These are phyloP conservation scores for Brachyptera putata DNA, from an alignment of 2,888 invertebrate species.

Conservation along the genomic window DNA sequence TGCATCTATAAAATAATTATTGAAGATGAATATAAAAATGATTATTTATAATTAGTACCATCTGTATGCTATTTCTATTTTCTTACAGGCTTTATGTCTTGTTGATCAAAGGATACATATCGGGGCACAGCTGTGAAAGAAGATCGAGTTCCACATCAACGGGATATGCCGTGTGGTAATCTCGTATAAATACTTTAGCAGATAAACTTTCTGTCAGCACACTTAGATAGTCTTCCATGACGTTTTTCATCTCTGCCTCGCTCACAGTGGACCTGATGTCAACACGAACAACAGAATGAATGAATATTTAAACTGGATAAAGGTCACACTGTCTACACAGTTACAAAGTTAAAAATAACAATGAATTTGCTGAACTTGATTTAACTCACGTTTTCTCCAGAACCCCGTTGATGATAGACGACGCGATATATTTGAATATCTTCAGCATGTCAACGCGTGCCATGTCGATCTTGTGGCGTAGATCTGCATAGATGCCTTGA, in stretches of 20 bases:
- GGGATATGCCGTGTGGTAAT: constrained; percentile 64
- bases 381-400: constrained; percentile 43
- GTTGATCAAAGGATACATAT: constrained; percentile 73
- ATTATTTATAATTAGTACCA: too few species aligned
- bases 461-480: constrained; percentile 43
- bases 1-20: too few species aligned
- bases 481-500: constrained; percentile 22
- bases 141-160: constrained; percentile 63
- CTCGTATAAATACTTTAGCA: constrained; percentile 58
- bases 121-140: constrained; percentile 57
- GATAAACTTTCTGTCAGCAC: constrained; percentile 50
- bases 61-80: too few species aligned
- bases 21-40: background rate
- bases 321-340: background rate
- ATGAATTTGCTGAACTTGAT: too few species aligned
- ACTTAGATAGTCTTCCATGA: constrained; percentile 46
- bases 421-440: constrained; percentile 46
- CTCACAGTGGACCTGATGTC: constrained; percentile 38
- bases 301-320: background rate
- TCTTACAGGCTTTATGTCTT: too few species aligned
- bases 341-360: too few species aligned
- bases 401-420: constrained; percentile 43
- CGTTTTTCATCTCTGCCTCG: constrained; percentile 39
- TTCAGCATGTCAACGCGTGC: constrained; percentile 50
- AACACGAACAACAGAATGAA: constrained; percentile 23